Conservation (phyloP, 2,888 invertebrate genomes). For the Spisula subtruncata region DNA sequence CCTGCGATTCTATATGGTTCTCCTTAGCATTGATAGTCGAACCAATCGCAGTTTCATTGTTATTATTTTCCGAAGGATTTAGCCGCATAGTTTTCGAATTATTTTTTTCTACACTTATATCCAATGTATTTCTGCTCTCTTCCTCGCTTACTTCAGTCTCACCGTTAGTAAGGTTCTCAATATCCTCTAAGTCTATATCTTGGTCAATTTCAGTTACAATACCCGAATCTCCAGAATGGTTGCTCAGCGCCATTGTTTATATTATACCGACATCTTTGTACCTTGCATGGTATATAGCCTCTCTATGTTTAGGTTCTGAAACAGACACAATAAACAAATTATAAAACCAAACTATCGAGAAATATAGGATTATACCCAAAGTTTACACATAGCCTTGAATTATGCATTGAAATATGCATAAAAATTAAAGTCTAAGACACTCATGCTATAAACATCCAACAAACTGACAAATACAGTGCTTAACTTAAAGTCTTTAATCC, state of each 20-base stretch:
- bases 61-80: conserved; percentile 40
- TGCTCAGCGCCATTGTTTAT: conserved; percentile 1
- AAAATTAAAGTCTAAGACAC: background rate
- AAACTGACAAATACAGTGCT: background rate
- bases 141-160: conserved; percentile 27
- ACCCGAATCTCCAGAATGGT: conserved; percentile 16
- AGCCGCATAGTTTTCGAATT: conserved; percentile 44
- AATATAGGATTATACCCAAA: background rate
- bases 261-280: background rate
- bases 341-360: background rate
- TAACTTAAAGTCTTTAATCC: conserved; percentile 2
- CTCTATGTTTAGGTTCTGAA: background rate
- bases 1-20: conserved; percentile 37
- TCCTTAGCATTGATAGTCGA: conserved; percentile 43
- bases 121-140: background rate
- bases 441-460: background rate
- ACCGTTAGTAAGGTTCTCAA: conserved; percentile 37
- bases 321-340: background rate
- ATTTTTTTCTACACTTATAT: conserved; percentile 26
- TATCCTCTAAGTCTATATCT: conserved; percentile 18
- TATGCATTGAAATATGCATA: background rate
- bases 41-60: background rate
- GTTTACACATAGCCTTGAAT: background rate
- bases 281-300: background rate
- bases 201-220: conserved; percentile 19